Evolutionary conservation across 2,888 invertebrate genomes (phyloP).

Genomic region (Thera britannica): DNA sequence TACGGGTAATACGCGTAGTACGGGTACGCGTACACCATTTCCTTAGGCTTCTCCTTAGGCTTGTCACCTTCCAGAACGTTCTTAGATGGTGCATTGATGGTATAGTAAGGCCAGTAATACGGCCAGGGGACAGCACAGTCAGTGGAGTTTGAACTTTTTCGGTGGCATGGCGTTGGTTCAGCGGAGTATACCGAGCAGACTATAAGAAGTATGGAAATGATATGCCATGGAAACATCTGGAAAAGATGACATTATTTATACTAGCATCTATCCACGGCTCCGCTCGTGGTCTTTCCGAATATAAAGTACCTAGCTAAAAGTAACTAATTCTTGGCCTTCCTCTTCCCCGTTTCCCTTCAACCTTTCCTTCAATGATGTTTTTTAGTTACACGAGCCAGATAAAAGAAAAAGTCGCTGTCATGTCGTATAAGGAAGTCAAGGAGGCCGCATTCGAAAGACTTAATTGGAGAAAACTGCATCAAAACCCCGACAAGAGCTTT

Average conservation of each 20-base stretch:
- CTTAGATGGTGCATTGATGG: background rate
- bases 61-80: background rate
- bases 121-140: constrained; percentile 7
- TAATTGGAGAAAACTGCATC: too few species aligned
- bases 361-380: too few species aligned
- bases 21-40: background rate
- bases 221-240: constrained; percentile 20
- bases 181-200: background rate
- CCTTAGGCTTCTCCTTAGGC: background rate
- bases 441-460: too few species aligned
- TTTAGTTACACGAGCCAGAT: too few species aligned
- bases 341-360: too few species aligned
- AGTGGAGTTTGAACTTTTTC: background rate
- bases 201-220: constrained; percentile 2
- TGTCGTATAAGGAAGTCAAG: too few species aligned
- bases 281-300: too few species aligned
- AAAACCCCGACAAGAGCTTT: too few species aligned
- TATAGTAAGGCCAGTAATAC: constrained; percentile 12
- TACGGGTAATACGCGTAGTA: constrained; percentile 38
- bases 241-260: background rate
- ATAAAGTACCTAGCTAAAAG: too few species aligned
- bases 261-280: too few species aligned
- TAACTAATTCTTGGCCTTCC: too few species aligned
- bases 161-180: background rate
- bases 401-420: too few species aligned